phyloP scores from a whole-genome alignment of 2,113 vertebrate genomes.

The Excalfactoria chinensis region DNA sequence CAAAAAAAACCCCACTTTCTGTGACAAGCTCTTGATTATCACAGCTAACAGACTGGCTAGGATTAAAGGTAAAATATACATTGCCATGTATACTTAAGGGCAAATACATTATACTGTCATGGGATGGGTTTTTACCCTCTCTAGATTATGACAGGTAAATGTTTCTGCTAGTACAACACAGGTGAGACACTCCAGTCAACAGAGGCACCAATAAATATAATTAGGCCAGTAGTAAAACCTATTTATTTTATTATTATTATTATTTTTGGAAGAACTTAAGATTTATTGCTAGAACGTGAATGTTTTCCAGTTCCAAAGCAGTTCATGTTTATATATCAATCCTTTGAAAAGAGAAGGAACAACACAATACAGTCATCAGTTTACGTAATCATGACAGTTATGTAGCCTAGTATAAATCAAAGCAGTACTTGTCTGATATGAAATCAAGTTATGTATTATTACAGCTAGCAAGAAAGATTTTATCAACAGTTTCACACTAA shows the following conservation, averaged over 20 bases:
- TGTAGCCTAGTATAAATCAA: conserved; percentile 35
- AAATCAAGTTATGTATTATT: conserved; percentile 61
- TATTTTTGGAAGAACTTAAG: neutral
- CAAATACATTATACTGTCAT: conserved; percentile 26
- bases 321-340: conserved; percentile 37
- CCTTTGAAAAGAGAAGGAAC: conserved; percentile 47
- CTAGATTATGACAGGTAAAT: neutral
- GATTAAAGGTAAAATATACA: neutral
- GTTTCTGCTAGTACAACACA: neutral
- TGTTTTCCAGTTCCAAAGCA: conserved; percentile 49
- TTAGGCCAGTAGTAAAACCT: conserved; percentile 3
- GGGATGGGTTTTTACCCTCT: neutral
- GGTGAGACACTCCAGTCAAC: neutral
- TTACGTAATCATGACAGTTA: conserved; percentile 48
- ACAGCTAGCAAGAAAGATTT: conserved; percentile 59
- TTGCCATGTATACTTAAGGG: neutral
- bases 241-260: neutral
- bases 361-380: conserved; percentile 49
- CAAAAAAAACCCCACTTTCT: neutral
- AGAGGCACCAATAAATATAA: conserved; percentile 11
- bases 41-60: neutral
- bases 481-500: conserved; percentile 67
- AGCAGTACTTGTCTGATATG: conserved; percentile 21
- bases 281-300: conserved; percentile 47
- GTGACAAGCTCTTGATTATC: neutral